Conservation (phyloP, 2,113 vertebrate genomes). For the Macquaria ambigua region DNA sequence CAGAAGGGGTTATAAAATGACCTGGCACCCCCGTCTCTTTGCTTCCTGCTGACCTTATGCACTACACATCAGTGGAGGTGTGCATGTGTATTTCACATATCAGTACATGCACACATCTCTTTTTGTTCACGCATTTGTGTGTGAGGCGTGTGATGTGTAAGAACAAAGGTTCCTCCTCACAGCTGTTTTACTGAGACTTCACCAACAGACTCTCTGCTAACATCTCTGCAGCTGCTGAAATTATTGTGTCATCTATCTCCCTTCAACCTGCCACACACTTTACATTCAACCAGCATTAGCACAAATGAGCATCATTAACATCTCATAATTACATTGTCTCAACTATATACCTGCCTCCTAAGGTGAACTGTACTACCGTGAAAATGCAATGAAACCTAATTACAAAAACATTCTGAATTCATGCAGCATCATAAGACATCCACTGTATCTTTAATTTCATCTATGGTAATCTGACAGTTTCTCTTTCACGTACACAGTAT, state of each 20-base stretch:
- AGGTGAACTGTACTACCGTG: not conserved
- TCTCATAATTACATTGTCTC: conserved; percentile 35
- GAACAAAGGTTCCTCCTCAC: conserved; percentile 63
- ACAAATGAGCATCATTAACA: conserved; percentile 36
- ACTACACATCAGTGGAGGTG: conserved; percentile 16
- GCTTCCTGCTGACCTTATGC: conserved; percentile 29
- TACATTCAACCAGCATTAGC: conserved; percentile 32
- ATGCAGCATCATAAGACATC: not conserved
- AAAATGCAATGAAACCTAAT: conserved; percentile 44
- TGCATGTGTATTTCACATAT: conserved; percentile 20
- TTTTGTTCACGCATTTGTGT: conserved; percentile 18
- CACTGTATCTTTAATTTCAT: conserved; percentile 31
- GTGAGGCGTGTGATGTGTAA: conserved; percentile 30
- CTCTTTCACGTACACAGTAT: conserved; percentile 45
- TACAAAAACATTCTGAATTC: conserved; percentile 12
- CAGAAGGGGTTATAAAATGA: conserved; percentile 31
- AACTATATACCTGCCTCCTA: not conserved
- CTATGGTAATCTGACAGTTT: conserved; percentile 35
- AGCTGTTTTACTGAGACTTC: conserved; percentile 18
- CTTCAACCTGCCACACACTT: conserved; percentile 9
- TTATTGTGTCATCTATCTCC: not conserved
- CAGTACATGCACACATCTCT: conserved; percentile 1
- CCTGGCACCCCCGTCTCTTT: conserved; percentile 22
- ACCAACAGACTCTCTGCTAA: not conserved
- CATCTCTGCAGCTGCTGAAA: conserved; percentile 33